Evolutionary conservation across 2,113 vertebrate species (phyloP).

Genomic region (Corydoras maculifer): DNA sequence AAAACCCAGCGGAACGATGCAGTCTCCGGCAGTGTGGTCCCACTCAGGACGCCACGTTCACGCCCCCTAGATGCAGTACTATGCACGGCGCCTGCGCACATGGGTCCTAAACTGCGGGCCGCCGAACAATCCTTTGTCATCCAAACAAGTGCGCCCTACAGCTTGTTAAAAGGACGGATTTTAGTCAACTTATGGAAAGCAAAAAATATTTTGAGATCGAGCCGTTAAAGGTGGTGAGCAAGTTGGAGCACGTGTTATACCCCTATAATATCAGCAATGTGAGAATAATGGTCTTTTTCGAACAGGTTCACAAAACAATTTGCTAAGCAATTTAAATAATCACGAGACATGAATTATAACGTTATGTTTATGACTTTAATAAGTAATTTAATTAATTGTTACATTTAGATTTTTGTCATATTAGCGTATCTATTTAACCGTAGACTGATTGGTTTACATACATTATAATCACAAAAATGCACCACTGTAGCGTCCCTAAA

Average conservation of each 20-base stretch:
- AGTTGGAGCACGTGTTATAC: slow-evolving; percentile 20
- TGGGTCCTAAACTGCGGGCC: not conserved
- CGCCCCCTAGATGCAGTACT: slow-evolving; percentile 94
- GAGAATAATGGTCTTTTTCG: slow-evolving; percentile 2
- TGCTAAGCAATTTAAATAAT: too few species aligned
- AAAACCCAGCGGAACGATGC: slow-evolving; percentile 61
- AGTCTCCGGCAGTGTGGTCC: slow-evolving; percentile 63
- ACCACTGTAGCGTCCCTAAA: too few species aligned
- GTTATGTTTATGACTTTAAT: too few species aligned
- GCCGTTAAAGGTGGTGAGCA: slow-evolving; percentile 3
- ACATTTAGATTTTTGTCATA: too few species aligned
- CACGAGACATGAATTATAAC: too few species aligned
- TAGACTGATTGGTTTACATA: too few species aligned
- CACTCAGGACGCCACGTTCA: slow-evolving; percentile 86
- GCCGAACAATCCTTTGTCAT: slow-evolving; percentile 1
- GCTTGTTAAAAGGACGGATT: not conserved
- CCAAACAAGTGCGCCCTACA: not conserved
- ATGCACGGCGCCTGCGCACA: slow-evolving; percentile 74
- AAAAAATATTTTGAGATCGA: not conserved
- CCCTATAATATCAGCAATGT: slow-evolving; percentile 11
- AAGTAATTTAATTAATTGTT: too few species aligned
- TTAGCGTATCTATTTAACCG: too few species aligned
- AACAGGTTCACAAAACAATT: too few species aligned
- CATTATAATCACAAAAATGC: too few species aligned
- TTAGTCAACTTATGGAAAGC: not conserved